Percentiles rank a stretch among this genome's conserved stretches.
phyloP scores from a whole-genome alignment of 2,113 vertebrate genomes.

The Hippocampus comes region DNA sequence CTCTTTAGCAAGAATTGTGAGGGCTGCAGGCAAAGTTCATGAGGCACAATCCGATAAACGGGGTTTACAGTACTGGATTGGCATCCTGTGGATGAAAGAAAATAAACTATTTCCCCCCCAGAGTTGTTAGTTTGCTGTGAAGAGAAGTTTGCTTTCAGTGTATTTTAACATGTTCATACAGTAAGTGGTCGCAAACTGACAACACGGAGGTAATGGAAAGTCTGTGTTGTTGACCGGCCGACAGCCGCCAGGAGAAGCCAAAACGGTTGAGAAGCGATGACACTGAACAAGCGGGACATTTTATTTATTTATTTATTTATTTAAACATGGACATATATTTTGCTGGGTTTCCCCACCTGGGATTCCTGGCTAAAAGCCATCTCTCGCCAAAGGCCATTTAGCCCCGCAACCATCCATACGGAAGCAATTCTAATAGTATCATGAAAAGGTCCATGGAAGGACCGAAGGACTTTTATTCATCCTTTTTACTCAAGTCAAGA shows the following conservation, averaged over 20 bases:
- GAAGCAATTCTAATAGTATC: not conserved
- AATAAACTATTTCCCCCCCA: not conserved
- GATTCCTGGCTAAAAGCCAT: not conserved
- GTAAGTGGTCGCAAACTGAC: not conserved
- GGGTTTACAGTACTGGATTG: too few species aligned
- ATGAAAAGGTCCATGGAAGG: not conserved
- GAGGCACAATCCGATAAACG: not conserved
- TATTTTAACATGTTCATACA: not conserved
- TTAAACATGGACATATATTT: not conserved
- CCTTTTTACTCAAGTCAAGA: not conserved
- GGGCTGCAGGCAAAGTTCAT: too few species aligned
- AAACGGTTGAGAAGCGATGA: not conserved
- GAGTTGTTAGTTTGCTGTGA: not conserved
- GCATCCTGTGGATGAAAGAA: too few species aligned
- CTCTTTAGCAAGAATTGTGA: too few species aligned
- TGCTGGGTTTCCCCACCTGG: not conserved
- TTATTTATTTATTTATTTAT: not conserved
- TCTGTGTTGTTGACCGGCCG: not conserved
- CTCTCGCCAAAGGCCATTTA: not conserved
- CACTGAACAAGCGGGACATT: not conserved
- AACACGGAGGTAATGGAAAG: conserved; percentile 4
- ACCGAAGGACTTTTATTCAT: not conserved
- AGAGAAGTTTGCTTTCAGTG: not conserved
- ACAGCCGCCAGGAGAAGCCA: not conserved
- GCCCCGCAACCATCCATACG: not conserved